These are phyloP conservation scores for Psammodynastes pulverulentus DNA, from an alignment of 2,113 vertebrate species.

Conservation along the genomic window DNA sequence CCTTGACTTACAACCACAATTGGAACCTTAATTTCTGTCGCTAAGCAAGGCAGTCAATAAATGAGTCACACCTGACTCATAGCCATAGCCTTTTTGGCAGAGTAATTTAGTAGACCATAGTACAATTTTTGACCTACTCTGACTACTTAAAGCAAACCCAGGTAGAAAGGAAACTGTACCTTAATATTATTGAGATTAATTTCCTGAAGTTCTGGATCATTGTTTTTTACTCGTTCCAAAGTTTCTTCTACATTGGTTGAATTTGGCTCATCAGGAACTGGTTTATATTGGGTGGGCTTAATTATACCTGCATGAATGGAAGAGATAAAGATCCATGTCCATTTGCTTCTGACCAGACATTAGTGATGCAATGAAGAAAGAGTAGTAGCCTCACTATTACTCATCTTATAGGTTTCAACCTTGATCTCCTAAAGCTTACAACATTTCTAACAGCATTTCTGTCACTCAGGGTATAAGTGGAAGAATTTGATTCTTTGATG, in stretches of 20 bases:
- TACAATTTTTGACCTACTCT: background rate
- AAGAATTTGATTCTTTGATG: background rate
- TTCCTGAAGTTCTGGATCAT: conserved; percentile 88
- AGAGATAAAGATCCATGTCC: background rate
- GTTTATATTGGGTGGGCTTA: conserved; percentile 93
- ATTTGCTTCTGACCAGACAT: background rate
- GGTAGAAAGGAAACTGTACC: conserved; percentile 63
- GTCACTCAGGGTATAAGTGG: background rate
- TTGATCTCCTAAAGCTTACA: background rate
- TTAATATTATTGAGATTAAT: conserved; percentile 98
- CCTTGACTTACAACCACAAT: background rate
- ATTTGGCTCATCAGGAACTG: conserved; percentile 95
- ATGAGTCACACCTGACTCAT: background rate
- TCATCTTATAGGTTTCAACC: background rate
- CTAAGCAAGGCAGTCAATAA: background rate
- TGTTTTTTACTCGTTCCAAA: conserved; percentile 81
- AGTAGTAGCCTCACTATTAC: background rate
- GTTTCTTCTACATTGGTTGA: conserved; percentile 92
- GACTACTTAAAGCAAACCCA: background rate
- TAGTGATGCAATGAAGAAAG: background rate
- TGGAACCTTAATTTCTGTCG: background rate
- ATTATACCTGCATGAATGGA: conserved; percentile 83
- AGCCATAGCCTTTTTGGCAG: background rate
- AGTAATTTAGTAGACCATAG: background rate
- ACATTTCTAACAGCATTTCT: background rate